Percentiles rank a stretch among this genome's conserved stretches.
Evolutionary conservation across 2,888 invertebrate species (phyloP).

Genomic region (Mimas tiliae): DNA sequence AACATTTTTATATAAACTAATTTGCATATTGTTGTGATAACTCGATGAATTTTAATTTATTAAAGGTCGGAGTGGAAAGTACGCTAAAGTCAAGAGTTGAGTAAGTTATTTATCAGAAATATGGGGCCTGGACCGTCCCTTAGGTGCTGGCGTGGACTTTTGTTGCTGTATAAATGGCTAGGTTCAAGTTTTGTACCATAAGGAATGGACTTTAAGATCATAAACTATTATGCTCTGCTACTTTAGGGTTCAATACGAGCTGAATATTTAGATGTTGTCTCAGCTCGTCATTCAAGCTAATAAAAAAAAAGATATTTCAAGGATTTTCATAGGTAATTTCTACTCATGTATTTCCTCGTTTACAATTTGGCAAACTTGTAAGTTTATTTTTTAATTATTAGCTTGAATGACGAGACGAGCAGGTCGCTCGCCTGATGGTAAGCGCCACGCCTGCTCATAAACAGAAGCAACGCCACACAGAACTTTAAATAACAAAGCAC

Average conservation of each 20-base stretch:
- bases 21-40: conserved; percentile 67
- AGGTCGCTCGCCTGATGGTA: too few species aligned
- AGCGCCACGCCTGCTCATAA: too few species aligned
- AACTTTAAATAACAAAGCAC: too few species aligned
- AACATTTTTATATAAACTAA: conserved; percentile 66
- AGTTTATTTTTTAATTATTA: too few species aligned
- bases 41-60: conserved; percentile 65
- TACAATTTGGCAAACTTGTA: too few species aligned
- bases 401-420: too few species aligned
- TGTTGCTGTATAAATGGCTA: neutral
- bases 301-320: neutral
- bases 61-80: conserved; percentile 52
- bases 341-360: too few species aligned
- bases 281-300: too few species aligned
- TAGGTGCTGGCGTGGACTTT: conserved; percentile 12
- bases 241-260: neutral
- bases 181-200: neutral
- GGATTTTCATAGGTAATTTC: neutral
- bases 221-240: neutral
- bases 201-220: neutral
- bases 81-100: conserved; percentile 46
- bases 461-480: too few species aligned
- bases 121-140: conserved; percentile 11
- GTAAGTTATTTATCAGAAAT: conserved; percentile 29
- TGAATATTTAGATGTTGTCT: too few species aligned